phyloP scores from a whole-genome alignment of 2,888 invertebrate genomes.

The Drosophila peninsularis region DNA sequence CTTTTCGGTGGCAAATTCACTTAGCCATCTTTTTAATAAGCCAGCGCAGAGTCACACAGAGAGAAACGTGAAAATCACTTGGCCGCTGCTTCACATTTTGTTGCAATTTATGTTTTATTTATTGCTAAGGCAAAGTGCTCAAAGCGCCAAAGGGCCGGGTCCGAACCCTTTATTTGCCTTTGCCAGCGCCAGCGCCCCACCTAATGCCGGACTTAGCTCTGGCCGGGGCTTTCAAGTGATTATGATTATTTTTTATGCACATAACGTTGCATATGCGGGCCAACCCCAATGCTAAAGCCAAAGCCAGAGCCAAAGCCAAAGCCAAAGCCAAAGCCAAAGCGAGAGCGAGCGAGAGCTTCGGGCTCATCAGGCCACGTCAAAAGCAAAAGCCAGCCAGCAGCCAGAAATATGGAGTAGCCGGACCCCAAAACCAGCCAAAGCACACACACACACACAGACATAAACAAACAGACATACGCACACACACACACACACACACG shows the following conservation, averaged over 20 bases:
- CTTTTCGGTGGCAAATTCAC: conserved; percentile 56
- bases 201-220: conserved; percentile 33
- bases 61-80: conserved; percentile 49
- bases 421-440: conserved; percentile 15
- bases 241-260: conserved; percentile 80
- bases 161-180: conserved; percentile 56
- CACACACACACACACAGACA: neutral
- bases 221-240: conserved; percentile 75
- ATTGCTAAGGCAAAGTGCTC: conserved; percentile 61
- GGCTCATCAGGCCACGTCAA: conserved; percentile 65
- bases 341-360: conserved; percentile 38
- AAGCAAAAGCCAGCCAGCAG: conserved; percentile 49
- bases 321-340: conserved; percentile 34
- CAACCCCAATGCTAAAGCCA: conserved; percentile 40
- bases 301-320: conserved; percentile 33
- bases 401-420: conserved; percentile 13
- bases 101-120: conserved; percentile 64
- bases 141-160: conserved; percentile 54
- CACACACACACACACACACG: neutral
- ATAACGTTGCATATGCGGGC: conserved; percentile 60
- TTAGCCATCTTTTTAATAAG: conserved; percentile 69
- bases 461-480: neutral
- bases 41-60: conserved; percentile 5
- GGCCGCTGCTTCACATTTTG: conserved; percentile 34
- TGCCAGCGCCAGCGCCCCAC: neutral